Evolutionary conservation across 2,888 invertebrate species (phyloP), one percentile per base, ranked within the genome.

Genomic region (Pycnomerus fuliginosus): DNA sequence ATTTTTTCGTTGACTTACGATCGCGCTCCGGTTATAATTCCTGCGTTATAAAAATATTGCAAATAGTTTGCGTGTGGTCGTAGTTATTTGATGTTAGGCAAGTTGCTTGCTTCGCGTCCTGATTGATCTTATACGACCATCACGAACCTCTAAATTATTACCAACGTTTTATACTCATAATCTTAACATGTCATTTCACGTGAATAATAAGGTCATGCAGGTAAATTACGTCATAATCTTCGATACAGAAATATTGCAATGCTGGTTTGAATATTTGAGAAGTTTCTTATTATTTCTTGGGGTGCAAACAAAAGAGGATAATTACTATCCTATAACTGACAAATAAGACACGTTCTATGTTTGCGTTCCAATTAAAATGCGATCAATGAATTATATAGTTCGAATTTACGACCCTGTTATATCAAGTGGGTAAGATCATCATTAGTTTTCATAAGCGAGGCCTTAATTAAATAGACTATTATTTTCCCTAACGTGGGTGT

Each of bases 351-450:
- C 49, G 52, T 54, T 41, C 40, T 36, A 20, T 54, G 56, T 58
- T 60, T 57, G 51, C 31, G 27, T 25, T 44, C 44, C 60, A 60
- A 62, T 62, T 62, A 62, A 60, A 60, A 58, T 52, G 43, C 59
- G 55, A 62, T 62, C 59, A 60, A 56, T 60, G 59, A 59, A 60
- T 62, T 60, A 60, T 62, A 51, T 42, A 58, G 49, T 32, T 11
- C 14, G 10, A 36, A 43, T 50, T 39, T 48, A 44, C 39, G 34
- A 39, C 23, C 28, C 34, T 24, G 30, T 33, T 33, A 34, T 39
- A 39, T 44, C 29, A 35, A 39, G 35, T 39, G 44, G 44, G 44
- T 39, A 33, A 44, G 44, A 44, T 44, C 39, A 44, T 44, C 44
- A 44, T 44, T 44, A 44, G 32, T 38, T 33, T 33, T 29, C 38